A percentile compares a stretch with the other conserved stretches of the same genome.
phyloP scores from a whole-genome alignment of 1,140 invertebrate species.

The Euglossa dilemma region DNA sequence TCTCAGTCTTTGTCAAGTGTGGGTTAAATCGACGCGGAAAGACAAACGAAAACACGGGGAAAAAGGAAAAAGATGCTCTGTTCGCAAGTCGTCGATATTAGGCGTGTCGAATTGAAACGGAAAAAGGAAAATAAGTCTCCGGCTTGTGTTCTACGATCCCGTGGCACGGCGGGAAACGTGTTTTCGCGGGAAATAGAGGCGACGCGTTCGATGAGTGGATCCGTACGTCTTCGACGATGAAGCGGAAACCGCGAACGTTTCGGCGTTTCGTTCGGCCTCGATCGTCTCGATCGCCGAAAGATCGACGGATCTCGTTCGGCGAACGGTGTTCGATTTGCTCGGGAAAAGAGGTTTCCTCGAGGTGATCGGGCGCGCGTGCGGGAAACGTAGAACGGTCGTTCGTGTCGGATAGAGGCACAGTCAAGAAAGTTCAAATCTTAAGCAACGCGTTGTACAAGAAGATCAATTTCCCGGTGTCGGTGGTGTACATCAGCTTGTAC shows the following conservation, averaged over 20 bases:
- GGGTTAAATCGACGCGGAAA: neutral
- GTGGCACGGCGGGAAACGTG: conserved; percentile 7
- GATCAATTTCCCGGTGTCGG: conserved; percentile 75
- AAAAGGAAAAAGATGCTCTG: no score
- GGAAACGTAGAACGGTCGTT: conserved; percentile 27
- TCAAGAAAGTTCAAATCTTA: conserved; percentile 72
- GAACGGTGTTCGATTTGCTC: neutral
- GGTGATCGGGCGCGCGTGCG: neutral
- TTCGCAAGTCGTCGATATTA: neutral
- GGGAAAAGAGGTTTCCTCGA: conserved; percentile 28
- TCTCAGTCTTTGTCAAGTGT: conserved; percentile 36
- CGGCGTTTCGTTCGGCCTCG: neutral
- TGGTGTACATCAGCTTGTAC: conserved; percentile 73
- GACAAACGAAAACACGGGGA: neutral
- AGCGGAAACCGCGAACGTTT: neutral
- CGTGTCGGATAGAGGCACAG: neutral
- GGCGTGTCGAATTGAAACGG: neutral
- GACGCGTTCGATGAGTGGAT: neutral
- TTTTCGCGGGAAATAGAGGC: neutral
- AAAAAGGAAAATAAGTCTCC: neutral
- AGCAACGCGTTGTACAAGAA: conserved; percentile 76
- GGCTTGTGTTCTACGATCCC: conserved; percentile 8
- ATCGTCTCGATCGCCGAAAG: neutral
- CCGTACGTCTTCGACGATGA: neutral
- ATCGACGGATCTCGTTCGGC: neutral